phyloP scores from a whole-genome alignment of 2,888 invertebrate genomes.

The Hypsopygia costalis region DNA sequence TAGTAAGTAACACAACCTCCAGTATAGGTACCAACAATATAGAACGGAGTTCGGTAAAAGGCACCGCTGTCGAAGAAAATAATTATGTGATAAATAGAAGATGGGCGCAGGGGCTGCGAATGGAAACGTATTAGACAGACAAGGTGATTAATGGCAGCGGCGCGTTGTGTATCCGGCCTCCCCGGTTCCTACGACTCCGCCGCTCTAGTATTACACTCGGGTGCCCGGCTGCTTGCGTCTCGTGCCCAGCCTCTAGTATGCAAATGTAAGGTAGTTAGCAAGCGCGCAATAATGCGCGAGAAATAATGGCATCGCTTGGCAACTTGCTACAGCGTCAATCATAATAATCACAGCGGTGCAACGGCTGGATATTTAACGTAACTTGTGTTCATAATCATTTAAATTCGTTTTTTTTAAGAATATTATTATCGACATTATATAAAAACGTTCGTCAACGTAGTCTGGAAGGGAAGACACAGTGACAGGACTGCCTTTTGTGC shows the following conservation, averaged over 20 bases:
- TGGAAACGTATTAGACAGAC: constrained; percentile 75
- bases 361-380: constrained; percentile 41
- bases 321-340: constrained; percentile 58
- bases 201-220: constrained; percentile 30
- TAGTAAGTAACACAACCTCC: constrained; percentile 52
- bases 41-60: constrained; percentile 44
- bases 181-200: constrained; percentile 12
- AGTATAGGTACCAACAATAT: constrained; percentile 46
- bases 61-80: constrained; percentile 66
- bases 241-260: constrained; percentile 44
- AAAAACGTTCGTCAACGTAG: no score
- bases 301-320: constrained; percentile 57
- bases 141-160: constrained; percentile 71
- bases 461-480: no score
- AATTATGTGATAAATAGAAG: constrained; percentile 73
- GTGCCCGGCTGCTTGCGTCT: constrained; percentile 15
- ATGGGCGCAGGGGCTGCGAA: constrained; percentile 60
- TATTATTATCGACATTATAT: no score
- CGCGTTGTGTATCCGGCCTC: constrained; percentile 42
- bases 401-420: no score
- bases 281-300: constrained; percentile 52
- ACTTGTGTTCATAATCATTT: no score
- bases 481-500: no score
- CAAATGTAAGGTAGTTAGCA: constrained; percentile 65
- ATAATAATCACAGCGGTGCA: constrained; percentile 49